Percentiles rank a stretch among this genome's conserved stretches.
Evolutionary conservation across 1,140 invertebrate species (phyloP).

Genomic region (Teleopsis dalmanni): DNA sequence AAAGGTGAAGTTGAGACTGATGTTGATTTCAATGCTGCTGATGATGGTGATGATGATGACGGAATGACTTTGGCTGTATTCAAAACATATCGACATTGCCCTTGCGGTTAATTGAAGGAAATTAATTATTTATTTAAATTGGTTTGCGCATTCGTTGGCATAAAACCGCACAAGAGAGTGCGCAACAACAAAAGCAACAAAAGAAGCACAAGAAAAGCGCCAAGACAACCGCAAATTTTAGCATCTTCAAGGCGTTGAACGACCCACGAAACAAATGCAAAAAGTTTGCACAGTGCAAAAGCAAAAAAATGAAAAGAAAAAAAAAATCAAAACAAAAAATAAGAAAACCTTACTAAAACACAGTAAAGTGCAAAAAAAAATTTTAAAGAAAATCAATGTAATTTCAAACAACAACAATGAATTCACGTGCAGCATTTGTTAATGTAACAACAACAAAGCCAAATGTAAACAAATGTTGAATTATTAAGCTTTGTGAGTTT

Average conservation of each 20-base stretch:
- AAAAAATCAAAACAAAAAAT: neutral
- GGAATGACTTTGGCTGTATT: too few relatives aligned
- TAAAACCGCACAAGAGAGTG: neutral
- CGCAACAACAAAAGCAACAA: neutral
- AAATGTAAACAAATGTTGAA: too few relatives aligned
- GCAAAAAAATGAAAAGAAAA: neutral
- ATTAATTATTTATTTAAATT: constrained; percentile 44
- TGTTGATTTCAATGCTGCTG: too few relatives aligned
- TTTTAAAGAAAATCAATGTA: neutral
- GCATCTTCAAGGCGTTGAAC: neutral
- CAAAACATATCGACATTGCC: constrained; percentile 7
- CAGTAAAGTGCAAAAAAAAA: neutral
- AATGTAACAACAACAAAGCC: too few relatives aligned
- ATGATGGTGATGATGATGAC: too few relatives aligned
- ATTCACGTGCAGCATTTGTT: neutral
- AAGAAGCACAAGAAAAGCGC: neutral
- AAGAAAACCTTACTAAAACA: constrained; percentile 1
- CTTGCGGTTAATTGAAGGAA: constrained; percentile 32
- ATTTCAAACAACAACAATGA: neutral
- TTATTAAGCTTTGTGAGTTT: too few relatives aligned
- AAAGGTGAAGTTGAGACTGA: too few relatives aligned
- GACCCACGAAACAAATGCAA: neutral
- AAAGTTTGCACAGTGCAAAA: neutral
- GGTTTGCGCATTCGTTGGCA: constrained; percentile 16
- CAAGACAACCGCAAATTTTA: neutral